phyloP scores from a whole-genome alignment of 2,797 vertebrate species.

The Rhinogobio ventralis region DNA sequence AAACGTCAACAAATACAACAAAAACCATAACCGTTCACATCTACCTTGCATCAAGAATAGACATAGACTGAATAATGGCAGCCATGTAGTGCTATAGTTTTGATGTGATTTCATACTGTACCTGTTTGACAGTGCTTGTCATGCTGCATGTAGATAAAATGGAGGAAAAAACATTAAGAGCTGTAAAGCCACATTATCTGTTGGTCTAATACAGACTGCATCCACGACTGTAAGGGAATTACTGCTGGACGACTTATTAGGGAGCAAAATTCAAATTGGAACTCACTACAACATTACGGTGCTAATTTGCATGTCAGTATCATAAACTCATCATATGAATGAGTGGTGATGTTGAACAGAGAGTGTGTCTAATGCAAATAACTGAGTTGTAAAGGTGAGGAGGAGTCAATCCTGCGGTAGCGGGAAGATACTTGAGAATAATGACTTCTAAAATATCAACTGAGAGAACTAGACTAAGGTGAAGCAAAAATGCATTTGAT shows the following conservation, averaged over 20 bases:
- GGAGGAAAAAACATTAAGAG: conserved; percentile 63
- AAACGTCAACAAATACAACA: not conserved
- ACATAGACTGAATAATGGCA: conserved; percentile 6
- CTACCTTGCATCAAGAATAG: not conserved
- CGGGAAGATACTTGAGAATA: not conserved
- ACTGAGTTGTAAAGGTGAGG: not conserved
- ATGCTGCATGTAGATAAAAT: conserved; percentile 83
- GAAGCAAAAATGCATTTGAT: not conserved
- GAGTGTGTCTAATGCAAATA: not conserved
- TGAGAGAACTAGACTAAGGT: not conserved
- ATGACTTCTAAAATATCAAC: not conserved
- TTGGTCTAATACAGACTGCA: not conserved
- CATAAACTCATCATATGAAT: not conserved
- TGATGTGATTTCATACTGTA: conserved; percentile 70
- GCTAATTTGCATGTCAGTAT: conserved; percentile 12
- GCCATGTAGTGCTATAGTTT: conserved; percentile 8
- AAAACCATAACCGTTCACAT: not conserved
- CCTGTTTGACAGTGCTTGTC: conserved; percentile 79
- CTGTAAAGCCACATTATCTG: not conserved
- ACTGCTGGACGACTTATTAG: not conserved
- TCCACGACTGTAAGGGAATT: not conserved
- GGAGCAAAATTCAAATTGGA: not conserved
- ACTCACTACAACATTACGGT: not conserved
- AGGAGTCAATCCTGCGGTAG: not conserved
- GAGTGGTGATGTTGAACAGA: not conserved